A percentile compares a stretch with the other conserved stretches of the same genome.
Conservation (phyloP, 2,888 invertebrate species). For the Nudaria mundana region DNA sequence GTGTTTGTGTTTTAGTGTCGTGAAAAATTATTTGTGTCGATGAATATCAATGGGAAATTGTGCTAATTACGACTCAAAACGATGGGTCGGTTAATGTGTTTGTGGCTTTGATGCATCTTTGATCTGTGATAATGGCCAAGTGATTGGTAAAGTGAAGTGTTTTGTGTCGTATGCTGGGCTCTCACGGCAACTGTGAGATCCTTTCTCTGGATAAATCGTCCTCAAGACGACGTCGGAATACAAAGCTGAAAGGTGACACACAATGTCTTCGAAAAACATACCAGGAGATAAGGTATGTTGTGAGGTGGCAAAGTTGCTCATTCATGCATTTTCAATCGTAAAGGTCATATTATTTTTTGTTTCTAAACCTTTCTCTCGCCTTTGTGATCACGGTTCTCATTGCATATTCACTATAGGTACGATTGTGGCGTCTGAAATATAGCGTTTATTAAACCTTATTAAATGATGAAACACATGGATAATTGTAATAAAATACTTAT, state of each 20-base stretch:
- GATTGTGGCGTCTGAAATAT: too few species aligned
- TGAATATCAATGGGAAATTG: conserved; percentile 80
- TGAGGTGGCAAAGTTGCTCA: conserved; percentile 34
- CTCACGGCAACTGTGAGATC: conserved; percentile 74
- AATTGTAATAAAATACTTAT: too few species aligned
- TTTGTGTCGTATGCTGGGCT: conserved; percentile 79
- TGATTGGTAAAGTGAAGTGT: conserved; percentile 77
- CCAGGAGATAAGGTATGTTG: conserved; percentile 90
- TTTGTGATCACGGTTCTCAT: conserved; percentile 34
- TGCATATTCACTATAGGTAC: not conserved
- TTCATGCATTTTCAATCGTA: conserved; percentile 39
- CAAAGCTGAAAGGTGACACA: conserved; percentile 68
- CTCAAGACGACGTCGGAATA: conserved; percentile 73
- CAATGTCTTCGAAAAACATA: conserved; percentile 90
- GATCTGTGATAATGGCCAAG: conserved; percentile 79
- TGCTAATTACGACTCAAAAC: conserved; percentile 74
- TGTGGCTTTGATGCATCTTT: conserved; percentile 76
- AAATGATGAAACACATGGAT: too few species aligned
- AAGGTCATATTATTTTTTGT: conserved; percentile 68
- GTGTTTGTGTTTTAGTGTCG: conserved; percentile 80
- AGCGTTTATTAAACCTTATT: too few species aligned
- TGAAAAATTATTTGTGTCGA: conserved; percentile 78
- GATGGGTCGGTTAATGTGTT: conserved; percentile 77
- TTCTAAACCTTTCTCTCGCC: conserved; percentile 66
- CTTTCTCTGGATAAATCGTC: conserved; percentile 78